These are phyloP conservation scores for Catharus fuscescens DNA, from an alignment of 2,113 vertebrate species.

Conservation along the genomic window DNA sequence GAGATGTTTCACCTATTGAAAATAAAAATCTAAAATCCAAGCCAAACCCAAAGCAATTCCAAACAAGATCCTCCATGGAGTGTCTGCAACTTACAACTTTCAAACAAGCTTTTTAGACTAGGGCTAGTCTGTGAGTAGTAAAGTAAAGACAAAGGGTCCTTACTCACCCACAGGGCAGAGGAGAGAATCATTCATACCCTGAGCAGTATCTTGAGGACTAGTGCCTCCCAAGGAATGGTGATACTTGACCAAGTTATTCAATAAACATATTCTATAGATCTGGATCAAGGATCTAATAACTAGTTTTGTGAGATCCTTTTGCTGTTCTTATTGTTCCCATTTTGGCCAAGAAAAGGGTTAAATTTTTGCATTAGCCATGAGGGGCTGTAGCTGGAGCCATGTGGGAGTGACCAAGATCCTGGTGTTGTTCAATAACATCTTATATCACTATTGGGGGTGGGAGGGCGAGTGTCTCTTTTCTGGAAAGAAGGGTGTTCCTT, in stretches of 20 bases:
- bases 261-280: not conserved
- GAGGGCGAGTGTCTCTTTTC: not conserved
- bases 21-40: not conserved
- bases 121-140: not conserved
- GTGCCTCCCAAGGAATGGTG: not conserved
- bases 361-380: not conserved
- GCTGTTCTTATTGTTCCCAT: not conserved
- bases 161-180: not conserved
- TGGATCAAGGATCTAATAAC: not conserved
- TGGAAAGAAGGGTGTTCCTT: not conserved
- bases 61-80: not conserved
- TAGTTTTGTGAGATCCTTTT: not conserved
- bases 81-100: not conserved
- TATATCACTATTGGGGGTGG: not conserved
- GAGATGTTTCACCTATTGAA: not conserved
- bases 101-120: not conserved
- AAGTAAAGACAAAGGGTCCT: not conserved
- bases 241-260: not conserved
- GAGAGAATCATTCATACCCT: not conserved
- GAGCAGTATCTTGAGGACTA: not conserved
- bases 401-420: not conserved
- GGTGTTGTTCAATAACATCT: not conserved
- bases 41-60: not conserved
- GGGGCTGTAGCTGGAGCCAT: not conserved
- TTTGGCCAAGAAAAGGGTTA: not conserved